A percentile compares a stretch with the other conserved stretches of the same genome.
Evolutionary conservation across 2,888 invertebrate species (phyloP).

Genomic region (Dioctria rufipes): DNA sequence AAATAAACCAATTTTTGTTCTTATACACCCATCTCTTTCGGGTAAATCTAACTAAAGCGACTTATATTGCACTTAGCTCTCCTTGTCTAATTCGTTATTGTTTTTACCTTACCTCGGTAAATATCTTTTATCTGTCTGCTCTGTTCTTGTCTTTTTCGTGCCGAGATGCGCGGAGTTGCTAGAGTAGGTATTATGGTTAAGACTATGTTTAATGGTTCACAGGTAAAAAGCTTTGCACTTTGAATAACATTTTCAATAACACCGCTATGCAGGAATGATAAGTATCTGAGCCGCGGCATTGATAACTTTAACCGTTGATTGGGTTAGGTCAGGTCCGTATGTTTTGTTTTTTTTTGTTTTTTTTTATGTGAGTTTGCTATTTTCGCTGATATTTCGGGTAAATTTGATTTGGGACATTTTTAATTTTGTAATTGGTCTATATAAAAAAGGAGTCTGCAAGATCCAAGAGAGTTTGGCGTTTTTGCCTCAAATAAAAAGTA

Average conservation of each 20-base stretch:
- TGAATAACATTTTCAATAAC: neutral
- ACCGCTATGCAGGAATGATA: neutral
- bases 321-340: too few relatives aligned
- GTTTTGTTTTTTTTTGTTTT: too few relatives aligned
- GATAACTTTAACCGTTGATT: too few relatives aligned
- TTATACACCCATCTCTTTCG: neutral
- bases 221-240: conserved; percentile 1
- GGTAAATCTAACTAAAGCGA: neutral
- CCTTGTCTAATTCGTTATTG: conserved; percentile 7
- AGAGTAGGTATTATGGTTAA: too few relatives aligned
- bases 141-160: neutral
- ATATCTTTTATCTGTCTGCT: conserved; percentile 8
- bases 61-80: neutral
- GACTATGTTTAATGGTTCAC: too few relatives aligned
- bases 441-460: too few relatives aligned
- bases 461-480: too few relatives aligned
- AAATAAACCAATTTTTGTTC: conserved; percentile 49
- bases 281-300: neutral
- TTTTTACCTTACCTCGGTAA: neutral
- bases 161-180: neutral
- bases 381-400: too few relatives aligned
- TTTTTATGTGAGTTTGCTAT: too few relatives aligned
- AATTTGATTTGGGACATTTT: too few relatives aligned
- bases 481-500: too few relatives aligned
- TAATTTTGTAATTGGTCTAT: too few relatives aligned